phyloP scores from a whole-genome alignment of 2,888 invertebrate genomes.

The Ophioninae sp. region DNA sequence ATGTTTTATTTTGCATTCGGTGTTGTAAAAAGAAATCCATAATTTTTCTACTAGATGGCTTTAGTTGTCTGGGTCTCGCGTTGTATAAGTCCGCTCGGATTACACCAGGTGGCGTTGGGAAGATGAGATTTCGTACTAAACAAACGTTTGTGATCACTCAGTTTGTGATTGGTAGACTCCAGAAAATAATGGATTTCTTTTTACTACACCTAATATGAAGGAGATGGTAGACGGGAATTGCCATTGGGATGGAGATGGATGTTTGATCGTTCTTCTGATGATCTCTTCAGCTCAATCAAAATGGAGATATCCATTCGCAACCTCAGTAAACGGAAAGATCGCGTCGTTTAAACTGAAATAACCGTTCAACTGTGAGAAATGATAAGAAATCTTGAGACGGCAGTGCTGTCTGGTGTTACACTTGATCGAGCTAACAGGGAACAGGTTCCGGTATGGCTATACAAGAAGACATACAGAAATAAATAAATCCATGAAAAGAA shows the following conservation, averaged over 20 bases:
- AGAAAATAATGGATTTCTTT: too few relatives aligned
- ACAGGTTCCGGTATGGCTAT: not conserved
- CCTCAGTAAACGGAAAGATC: not conserved
- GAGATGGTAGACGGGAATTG: not conserved
- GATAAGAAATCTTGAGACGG: not conserved
- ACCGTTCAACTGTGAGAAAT: not conserved
- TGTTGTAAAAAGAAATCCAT: too few relatives aligned
- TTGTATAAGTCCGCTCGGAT: too few relatives aligned
- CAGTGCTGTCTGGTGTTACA: constrained; percentile 40
- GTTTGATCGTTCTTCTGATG: not conserved
- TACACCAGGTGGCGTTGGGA: too few relatives aligned
- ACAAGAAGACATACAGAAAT: not conserved
- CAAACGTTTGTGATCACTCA: too few relatives aligned
- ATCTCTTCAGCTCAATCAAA: not conserved
- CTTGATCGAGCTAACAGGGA: constrained; percentile 35
- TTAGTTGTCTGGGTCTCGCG: too few relatives aligned
- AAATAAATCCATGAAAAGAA: not conserved
- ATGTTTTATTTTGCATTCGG: not conserved
- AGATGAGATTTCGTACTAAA: too few relatives aligned
- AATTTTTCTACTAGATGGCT: too few relatives aligned
- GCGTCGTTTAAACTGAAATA: not conserved
- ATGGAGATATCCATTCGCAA: not conserved
- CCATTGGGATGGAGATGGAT: not conserved
- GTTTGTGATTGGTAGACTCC: too few relatives aligned
- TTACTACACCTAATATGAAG: not conserved